phyloP scores from a whole-genome alignment of 2,797 vertebrate species.

The Remorina albescens region DNA sequence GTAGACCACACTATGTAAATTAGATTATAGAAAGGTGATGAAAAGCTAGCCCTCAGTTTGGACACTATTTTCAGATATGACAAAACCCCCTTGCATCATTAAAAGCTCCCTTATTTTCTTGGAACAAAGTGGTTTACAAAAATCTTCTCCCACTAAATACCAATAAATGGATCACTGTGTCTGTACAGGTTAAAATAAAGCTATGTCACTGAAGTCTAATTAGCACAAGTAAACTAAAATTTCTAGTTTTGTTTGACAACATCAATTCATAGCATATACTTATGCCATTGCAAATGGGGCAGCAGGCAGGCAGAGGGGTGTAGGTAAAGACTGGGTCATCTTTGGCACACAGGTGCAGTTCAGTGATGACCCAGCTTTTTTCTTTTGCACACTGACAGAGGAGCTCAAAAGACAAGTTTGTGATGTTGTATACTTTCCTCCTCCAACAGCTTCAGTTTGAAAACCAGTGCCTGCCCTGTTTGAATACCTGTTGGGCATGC shows the following conservation, averaged over 20 bases:
- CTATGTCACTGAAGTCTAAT: conserved; percentile 51
- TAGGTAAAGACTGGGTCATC: conserved; percentile 44
- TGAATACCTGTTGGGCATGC: neutral
- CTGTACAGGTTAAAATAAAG: conserved; percentile 62
- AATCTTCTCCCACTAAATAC: conserved; percentile 29
- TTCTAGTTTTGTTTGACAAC: conserved; percentile 42
- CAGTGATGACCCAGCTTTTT: conserved; percentile 41
- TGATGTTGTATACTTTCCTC: conserved; percentile 20
- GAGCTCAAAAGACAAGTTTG: conserved; percentile 40
- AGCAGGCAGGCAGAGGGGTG: conserved; percentile 40
- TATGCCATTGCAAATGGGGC: conserved; percentile 49
- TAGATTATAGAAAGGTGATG: conserved; percentile 37
- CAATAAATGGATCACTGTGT: conserved; percentile 30
- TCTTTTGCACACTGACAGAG: conserved; percentile 37
- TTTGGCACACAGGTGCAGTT: conserved; percentile 69
- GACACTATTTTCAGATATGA: conserved; percentile 45
- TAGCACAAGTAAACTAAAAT: conserved; percentile 39
- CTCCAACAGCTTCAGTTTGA: conserved; percentile 28
- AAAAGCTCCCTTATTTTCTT: conserved; percentile 66
- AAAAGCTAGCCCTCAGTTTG: conserved; percentile 30
- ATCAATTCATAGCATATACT: conserved; percentile 61
- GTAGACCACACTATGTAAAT: conserved; percentile 49
- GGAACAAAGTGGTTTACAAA: conserved; percentile 70
- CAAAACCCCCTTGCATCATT: conserved; percentile 46
- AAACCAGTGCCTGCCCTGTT: conserved; percentile 19